These are phyloP conservation scores for Corythornis leucogaster DNA, from an alignment of 2,797 vertebrate genomes.

Conservation along the genomic window DNA sequence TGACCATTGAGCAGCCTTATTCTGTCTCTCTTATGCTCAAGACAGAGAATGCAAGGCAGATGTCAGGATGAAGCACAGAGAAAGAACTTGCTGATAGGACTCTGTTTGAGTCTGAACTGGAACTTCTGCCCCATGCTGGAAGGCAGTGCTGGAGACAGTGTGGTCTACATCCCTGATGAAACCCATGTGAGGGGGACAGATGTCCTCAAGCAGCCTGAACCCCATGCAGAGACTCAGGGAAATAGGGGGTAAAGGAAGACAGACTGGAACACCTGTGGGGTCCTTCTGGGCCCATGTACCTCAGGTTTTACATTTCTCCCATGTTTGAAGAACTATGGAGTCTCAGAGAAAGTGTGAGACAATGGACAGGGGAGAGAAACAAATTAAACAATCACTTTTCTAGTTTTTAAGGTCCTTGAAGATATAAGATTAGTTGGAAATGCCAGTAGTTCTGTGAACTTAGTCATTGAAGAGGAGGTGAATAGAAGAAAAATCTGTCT, in stretches of 20 bases:
- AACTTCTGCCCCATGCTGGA: neutral
- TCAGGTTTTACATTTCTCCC: neutral
- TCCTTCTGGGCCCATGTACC: neutral
- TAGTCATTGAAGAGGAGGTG: neutral
- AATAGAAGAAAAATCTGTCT: neutral
- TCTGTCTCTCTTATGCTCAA: neutral
- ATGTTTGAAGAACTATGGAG: neutral
- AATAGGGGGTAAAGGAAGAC: neutral
- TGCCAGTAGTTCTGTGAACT: neutral
- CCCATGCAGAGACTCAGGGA: neutral
- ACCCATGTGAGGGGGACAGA: rapidly evolving
- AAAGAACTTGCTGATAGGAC: neutral
- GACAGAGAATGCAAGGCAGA: neutral
- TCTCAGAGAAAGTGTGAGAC: neutral
- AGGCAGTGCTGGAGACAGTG: neutral
- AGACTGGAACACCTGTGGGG: neutral
- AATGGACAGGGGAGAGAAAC: neutral
- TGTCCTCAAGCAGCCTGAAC: neutral
- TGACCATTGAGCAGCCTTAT: neutral
- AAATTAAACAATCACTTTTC: neutral
- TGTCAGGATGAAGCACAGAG: neutral
- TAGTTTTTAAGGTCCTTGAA: neutral
- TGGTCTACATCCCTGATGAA: neutral
- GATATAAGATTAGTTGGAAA: neutral
- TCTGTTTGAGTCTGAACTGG: neutral